A percentile compares a stretch with the other conserved stretches of the same genome.
phyloP scores from a whole-genome alignment of 2,797 vertebrate species.

The Melopsittacus undulatus region DNA sequence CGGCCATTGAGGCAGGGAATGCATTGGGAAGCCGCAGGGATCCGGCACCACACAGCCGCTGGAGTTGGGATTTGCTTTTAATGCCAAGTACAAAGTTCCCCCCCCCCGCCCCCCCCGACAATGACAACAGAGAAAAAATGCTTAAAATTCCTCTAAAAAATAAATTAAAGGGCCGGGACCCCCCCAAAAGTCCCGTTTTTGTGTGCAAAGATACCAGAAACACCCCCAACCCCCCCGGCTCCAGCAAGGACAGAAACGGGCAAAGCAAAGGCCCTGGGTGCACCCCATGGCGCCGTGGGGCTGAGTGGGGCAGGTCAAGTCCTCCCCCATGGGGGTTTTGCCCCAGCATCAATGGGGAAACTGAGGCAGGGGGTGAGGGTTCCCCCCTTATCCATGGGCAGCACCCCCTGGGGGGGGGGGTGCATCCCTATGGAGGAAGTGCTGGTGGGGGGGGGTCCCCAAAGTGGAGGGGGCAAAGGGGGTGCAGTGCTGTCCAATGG shows the following conservation, averaged over 20 bases:
- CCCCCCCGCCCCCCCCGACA: too few species aligned
- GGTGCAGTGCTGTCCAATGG: neutral
- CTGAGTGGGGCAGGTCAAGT: neutral
- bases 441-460: too few species aligned
- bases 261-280: neutral
- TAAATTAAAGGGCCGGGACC: conserved; percentile 3
- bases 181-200: neutral
- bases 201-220: conserved; percentile 23
- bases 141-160: conserved; percentile 23
- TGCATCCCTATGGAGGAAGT: too few species aligned
- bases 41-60: neutral
- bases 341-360: neutral
- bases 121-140: neutral
- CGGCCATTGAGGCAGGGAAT: too few species aligned
- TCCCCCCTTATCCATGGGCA: too few species aligned
- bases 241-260: neutral
- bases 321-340: neutral
- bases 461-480: neutral
- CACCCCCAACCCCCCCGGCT: neutral
- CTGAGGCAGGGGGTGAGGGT: neutral
- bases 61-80: neutral
- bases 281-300: neutral
- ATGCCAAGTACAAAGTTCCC: neutral
- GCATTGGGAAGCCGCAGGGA: too few species aligned
- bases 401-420: too few species aligned